Evolutionary conservation across 2,797 vertebrate genomes (phyloP).

Genomic region (Yasuhikotakia modesta): DNA sequence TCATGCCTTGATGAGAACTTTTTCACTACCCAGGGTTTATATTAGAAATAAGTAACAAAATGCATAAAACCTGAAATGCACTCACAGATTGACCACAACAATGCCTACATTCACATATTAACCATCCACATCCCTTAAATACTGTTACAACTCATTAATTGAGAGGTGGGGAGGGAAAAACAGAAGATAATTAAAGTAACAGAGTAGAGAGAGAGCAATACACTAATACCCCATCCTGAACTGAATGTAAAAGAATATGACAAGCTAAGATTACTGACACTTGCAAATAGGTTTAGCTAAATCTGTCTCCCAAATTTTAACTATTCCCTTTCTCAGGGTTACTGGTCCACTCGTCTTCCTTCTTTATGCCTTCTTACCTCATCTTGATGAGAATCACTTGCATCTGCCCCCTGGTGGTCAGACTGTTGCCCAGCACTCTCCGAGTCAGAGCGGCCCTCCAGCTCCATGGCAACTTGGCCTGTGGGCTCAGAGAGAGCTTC

Average conservation of each 20-base stretch:
- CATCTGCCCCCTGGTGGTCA: slow-evolving; percentile 70
- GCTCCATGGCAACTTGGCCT: slow-evolving; percentile 74
- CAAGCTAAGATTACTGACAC: background rate
- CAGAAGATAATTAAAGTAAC: background rate
- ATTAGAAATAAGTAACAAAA: too few species aligned
- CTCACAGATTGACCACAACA: slow-evolving; percentile 3
- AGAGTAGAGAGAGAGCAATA: background rate
- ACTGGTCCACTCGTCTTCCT: slow-evolving; percentile 47
- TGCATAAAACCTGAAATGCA: background rate
- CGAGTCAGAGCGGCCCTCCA: slow-evolving; percentile 67
- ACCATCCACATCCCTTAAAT: slow-evolving; percentile 47
- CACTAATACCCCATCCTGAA: background rate
- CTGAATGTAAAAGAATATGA: background rate
- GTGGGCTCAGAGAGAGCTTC: slow-evolving; percentile 72
- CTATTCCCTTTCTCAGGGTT: slow-evolving; percentile 21
- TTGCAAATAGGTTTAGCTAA: background rate
- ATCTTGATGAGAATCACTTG: slow-evolving; percentile 71
- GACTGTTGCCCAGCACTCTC: slow-evolving; percentile 73
- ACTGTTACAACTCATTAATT: slow-evolving; percentile 51
- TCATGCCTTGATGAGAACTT: background rate
- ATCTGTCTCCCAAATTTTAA: background rate
- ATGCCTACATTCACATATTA: slow-evolving; percentile 55
- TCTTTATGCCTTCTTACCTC: slow-evolving; percentile 77
- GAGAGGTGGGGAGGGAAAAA: slow-evolving; percentile 56
- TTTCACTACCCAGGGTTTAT: background rate